These are phyloP conservation scores for Odontomyia ornata DNA, from an alignment of 2,888 invertebrate genomes.

Conservation along the genomic window DNA sequence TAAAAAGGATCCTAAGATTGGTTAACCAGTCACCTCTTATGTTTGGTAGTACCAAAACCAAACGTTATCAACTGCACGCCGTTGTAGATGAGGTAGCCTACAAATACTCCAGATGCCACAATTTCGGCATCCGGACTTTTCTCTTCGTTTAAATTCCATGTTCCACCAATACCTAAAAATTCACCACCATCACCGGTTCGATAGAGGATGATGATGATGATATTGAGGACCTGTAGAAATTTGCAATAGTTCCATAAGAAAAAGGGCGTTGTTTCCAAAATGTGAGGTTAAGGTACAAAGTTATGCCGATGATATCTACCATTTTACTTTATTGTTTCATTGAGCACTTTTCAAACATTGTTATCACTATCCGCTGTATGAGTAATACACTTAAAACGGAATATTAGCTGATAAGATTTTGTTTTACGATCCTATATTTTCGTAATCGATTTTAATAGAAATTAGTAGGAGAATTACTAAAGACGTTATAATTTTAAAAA, in stretches of 20 bases:
- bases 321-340: constrained; percentile 26
- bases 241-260: not conserved
- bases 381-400: constrained; percentile 34
- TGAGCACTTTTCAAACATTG: constrained; percentile 3
- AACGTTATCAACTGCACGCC: constrained; percentile 77
- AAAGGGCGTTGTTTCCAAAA: not conserved
- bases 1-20: not conserved
- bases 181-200: constrained; percentile 83
- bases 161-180: constrained; percentile 87
- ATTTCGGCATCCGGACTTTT: constrained; percentile 89
- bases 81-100: constrained; percentile 87
- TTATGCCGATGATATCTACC: not conserved
- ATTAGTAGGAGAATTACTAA: too few species aligned
- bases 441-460: not conserved
- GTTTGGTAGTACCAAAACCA: constrained; percentile 79
- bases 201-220: constrained; percentile 81
- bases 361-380: constrained; percentile 10
- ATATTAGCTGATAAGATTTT: constrained; percentile 32
- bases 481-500: too few species aligned
- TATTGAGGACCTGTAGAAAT: constrained; percentile 77
- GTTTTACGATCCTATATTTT: constrained; percentile 1
- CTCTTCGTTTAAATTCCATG: constrained; percentile 89
- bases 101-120: constrained; percentile 85
- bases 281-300: not conserved
- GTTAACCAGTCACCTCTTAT: constrained; percentile 70